Percentiles rank a stretch among this genome's conserved stretches.
phyloP scores from a whole-genome alignment of 1,140 invertebrate genomes.

The Chironomus striatipennis region DNA sequence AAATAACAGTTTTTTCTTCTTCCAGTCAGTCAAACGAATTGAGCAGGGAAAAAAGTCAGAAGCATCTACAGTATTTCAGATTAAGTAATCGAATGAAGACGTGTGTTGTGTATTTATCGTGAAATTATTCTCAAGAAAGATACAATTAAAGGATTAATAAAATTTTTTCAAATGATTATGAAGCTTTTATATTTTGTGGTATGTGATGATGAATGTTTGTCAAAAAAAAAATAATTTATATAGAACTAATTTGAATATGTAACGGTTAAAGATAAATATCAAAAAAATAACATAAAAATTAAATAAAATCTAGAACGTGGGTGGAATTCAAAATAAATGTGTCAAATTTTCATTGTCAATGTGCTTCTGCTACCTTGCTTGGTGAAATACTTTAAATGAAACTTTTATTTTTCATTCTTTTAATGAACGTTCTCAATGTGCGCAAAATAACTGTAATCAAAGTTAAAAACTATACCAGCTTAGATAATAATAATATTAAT shows the following conservation, averaged over 20 bases:
- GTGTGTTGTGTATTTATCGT: not conserved
- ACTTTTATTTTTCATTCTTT: too few species aligned
- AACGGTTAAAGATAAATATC: not conserved
- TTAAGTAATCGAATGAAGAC: not conserved
- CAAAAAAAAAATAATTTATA: not conserved
- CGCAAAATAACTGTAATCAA: not conserved
- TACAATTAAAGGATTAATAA: not conserved
- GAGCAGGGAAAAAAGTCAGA: not conserved
- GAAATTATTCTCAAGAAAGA: not conserved
- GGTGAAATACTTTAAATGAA: too few species aligned
- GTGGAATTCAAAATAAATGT: conserved; percentile 3
- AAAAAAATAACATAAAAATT: not conserved
- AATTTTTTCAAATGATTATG: not conserved
- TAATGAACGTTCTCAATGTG: too few species aligned
- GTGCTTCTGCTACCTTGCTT: too few species aligned
- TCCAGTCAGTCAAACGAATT: not conserved
- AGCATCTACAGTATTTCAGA: conserved; percentile 7
- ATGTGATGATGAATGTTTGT: not conserved
- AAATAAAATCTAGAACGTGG: not conserved
- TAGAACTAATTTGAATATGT: not conserved
- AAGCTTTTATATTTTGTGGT: not conserved
- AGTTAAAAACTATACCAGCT: not conserved
- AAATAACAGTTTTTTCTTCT: conserved; percentile 3
- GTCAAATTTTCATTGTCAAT: not conserved
- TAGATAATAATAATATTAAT: not conserved